phyloP scores from a whole-genome alignment of 2,113 vertebrate genomes.

The Vanacampus margaritifer region DNA sequence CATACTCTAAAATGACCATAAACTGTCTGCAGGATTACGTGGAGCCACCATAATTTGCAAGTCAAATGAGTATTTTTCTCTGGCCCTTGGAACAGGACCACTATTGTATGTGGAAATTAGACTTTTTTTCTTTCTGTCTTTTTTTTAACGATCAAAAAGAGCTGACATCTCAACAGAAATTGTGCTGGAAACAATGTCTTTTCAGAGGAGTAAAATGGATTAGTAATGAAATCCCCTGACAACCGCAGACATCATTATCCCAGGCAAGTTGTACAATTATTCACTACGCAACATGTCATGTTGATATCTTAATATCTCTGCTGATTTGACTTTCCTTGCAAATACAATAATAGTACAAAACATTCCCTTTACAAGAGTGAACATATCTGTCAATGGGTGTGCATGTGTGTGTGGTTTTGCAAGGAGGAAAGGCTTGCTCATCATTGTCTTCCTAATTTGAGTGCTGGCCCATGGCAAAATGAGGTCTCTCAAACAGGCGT shows the following conservation, averaged over 20 bases:
- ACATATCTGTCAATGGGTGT: not conserved
- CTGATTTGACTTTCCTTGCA: constrained; percentile 23
- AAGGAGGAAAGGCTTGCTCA: not conserved
- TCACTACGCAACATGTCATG: constrained; percentile 16
- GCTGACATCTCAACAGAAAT: constrained; percentile 7
- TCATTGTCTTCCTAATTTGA: constrained; percentile 38
- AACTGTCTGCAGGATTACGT: not conserved
- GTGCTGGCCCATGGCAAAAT: constrained; percentile 42
- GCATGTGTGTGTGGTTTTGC: not conserved
- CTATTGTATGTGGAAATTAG: not conserved
- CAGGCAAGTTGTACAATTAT: constrained; percentile 2
- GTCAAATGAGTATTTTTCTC: not conserved
- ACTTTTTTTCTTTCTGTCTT: constrained; percentile 6
- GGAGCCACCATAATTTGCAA: not conserved
- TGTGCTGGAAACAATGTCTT: constrained; percentile 8
- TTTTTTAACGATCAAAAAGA: not conserved
- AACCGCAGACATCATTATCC: constrained; percentile 16
- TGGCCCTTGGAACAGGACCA: not conserved
- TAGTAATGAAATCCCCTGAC: constrained; percentile 19
- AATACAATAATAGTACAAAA: constrained; percentile 20
- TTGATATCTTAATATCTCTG: constrained; percentile 34
- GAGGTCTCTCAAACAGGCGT: constrained; percentile 29
- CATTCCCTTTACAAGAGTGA: constrained; percentile 4
- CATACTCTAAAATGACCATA: not conserved
- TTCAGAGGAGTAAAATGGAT: constrained; percentile 18